Evolutionary conservation across 2,888 invertebrate genomes (phyloP).

Genomic region (Empis livida): DNA sequence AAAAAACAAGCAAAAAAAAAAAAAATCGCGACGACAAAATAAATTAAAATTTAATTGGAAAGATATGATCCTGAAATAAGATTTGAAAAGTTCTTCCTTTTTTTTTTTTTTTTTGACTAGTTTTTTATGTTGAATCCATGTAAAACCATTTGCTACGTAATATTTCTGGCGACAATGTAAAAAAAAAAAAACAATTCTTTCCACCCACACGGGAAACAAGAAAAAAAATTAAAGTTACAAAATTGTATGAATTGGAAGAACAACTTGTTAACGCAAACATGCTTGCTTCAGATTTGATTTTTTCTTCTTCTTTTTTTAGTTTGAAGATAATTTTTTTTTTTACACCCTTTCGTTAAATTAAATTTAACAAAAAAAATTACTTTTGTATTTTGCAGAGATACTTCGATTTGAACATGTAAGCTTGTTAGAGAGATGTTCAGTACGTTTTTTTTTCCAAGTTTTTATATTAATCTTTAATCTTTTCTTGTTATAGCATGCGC

Average conservation of each 20-base stretch:
- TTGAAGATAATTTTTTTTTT: background rate
- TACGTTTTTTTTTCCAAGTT: background rate
- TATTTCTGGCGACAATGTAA: conserved; percentile 9
- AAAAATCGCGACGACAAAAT: conserved; percentile 22
- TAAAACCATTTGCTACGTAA: conserved; percentile 10
- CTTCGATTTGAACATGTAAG: background rate
- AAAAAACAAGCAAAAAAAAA: conserved; percentile 9
- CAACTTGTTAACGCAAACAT: conserved; percentile 31
- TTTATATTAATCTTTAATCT: conserved; percentile 2
- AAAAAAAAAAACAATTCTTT: conserved; percentile 6
- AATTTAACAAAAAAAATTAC: background rate
- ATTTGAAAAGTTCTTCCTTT: conserved; percentile 11
- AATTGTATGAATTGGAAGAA: conserved; percentile 6
- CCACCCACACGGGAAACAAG: background rate
- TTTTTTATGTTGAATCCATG: conserved; percentile 10
- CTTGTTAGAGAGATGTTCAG: background rate
- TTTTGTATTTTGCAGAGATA: background rate
- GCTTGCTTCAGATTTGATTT: conserved; percentile 11
- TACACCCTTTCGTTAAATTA: background rate
- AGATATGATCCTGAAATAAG: conserved; percentile 17
- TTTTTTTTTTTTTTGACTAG: conserved; percentile 4
- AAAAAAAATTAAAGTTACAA: background rate
- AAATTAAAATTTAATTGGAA: conserved; percentile 37
- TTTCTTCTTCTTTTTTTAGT: too few relatives aligned
- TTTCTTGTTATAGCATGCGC: conserved; percentile 6